Evolutionary conservation across 2,797 vertebrate species (phyloP).

Genomic region (Leptatherina wallacei): DNA sequence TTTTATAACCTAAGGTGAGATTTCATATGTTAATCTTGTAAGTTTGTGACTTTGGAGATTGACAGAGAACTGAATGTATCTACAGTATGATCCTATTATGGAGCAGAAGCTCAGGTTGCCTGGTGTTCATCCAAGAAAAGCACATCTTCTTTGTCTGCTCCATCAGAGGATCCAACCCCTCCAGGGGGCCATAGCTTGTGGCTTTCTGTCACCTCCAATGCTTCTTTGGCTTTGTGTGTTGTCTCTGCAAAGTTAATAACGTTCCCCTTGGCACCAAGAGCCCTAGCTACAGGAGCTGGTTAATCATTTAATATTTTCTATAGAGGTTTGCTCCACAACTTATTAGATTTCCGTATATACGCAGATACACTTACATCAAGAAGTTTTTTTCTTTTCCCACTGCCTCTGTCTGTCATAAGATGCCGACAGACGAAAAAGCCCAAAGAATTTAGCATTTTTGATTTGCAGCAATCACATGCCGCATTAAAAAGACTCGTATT

Average conservation of each 20-base stretch:
- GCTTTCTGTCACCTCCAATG: slow-evolving; percentile 40
- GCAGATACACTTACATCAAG: slow-evolving; percentile 13
- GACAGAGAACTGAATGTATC: slow-evolving; percentile 3
- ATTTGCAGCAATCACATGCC: slow-evolving; percentile 27
- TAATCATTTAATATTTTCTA: slow-evolving; percentile 56
- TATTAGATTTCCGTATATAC: slow-evolving; percentile 63
- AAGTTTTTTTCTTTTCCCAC: neutral
- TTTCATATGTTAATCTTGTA: neutral
- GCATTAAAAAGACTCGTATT: slow-evolving; percentile 38
- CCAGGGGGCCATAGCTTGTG: slow-evolving; percentile 29
- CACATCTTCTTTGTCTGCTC: slow-evolving; percentile 3
- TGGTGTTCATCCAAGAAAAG: slow-evolving; percentile 11
- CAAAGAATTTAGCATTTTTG: slow-evolving; percentile 16
- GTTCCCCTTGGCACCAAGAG: slow-evolving; percentile 40
- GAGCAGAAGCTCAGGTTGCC: slow-evolving; percentile 7
- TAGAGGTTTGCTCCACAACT: slow-evolving; percentile 62
- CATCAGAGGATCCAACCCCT: slow-evolving; percentile 24
- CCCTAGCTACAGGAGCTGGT: slow-evolving; percentile 43
- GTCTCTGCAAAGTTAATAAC: slow-evolving; percentile 67
- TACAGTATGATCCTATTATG: slow-evolving; percentile 2
- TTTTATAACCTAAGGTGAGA: neutral
- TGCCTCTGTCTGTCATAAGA: neutral
- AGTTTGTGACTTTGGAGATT: neutral
- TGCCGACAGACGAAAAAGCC: slow-evolving; percentile 4
- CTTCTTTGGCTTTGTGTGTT: slow-evolving; percentile 48